Evolutionary conservation across 92 coral and sea anemone species (phyloP), one percentile per base, ranked within the genome.

Genomic region (Palythoa caribaeorum): DNA sequence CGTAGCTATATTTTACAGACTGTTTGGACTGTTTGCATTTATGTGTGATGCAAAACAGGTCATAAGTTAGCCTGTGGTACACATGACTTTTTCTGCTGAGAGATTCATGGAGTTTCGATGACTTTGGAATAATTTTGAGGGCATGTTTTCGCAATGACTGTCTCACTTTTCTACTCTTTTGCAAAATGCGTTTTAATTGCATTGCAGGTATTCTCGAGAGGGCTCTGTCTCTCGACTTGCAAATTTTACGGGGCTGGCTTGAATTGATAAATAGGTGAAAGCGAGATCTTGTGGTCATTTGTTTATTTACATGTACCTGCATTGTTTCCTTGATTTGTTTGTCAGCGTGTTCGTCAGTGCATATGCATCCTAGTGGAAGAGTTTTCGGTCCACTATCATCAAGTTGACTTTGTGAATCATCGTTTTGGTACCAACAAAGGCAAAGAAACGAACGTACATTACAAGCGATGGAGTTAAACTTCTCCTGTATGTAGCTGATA

Each of bases 371-470:
- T 36, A 20, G 85, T 79, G 84, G 84, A 50, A 79, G 84, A 80
- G 19, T 36, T 35, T 81, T 81, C 86, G 74, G n/a, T 59, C 75
- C 52, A 28, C 69, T 83, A 71, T 47, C 79, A 48, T 71, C 88
- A 73, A 74, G 39, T 73, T 38, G 81, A 55, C 73, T 85, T 85
- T 57, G 88, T 85, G 88, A 73, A 47, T 84, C 88, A 71, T 84
- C 80, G 80, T 73, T 73, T 55, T 84, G 88, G 80, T 73, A 84
- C 71, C 72, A 73, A 55, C 88, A 71, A 84, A 84, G 70, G 80
- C 51, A 84, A 84, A 84, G 3, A 71, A 84, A 84, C 88, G 79
- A 84, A 15, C 88, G 88, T 71, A 84, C 71, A 11, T 84, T 71
- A 35, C 50, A 71, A 84, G 63, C 80, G 71, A 51, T 84, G 50